Evolutionary conservation across 2,113 vertebrate species (phyloP).

Genomic region (Limanda limanda): DNA sequence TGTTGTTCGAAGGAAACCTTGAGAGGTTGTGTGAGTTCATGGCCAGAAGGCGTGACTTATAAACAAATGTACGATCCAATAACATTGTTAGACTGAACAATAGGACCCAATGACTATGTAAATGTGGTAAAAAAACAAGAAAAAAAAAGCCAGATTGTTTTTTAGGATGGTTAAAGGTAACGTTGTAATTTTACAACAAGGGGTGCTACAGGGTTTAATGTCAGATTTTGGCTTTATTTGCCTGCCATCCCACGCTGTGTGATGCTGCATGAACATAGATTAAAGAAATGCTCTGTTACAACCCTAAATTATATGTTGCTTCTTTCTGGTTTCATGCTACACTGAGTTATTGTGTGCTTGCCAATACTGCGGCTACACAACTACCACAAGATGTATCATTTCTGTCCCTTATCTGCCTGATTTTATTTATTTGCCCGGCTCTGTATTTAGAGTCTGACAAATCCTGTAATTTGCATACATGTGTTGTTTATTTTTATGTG

Average conservation of each 20-base stretch:
- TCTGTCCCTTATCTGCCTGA: slow-evolving; percentile 46
- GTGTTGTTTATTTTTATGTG: slow-evolving; percentile 70
- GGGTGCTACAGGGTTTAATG: too few species aligned
- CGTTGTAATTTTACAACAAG: too few species aligned
- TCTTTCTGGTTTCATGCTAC: slow-evolving; percentile 26
- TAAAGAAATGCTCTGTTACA: background rate
- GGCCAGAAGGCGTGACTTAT: too few species aligned
- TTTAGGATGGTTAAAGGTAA: too few species aligned
- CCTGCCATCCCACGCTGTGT: rapidly evolving
- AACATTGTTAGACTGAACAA: too few species aligned
- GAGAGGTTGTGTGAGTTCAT: too few species aligned
- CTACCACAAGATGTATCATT: slow-evolving; percentile 41
- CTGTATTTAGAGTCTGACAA: slow-evolving; percentile 66
- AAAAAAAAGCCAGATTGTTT: too few species aligned
- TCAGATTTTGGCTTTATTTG: background rate
- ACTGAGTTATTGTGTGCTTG: slow-evolving; percentile 29
- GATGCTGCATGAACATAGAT: slow-evolving; percentile 6
- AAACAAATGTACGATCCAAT: too few species aligned
- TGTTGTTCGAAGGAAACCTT: too few species aligned
- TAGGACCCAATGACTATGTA: too few species aligned
- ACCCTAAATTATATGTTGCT: slow-evolving; percentile 16
- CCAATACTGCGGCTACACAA: slow-evolving; percentile 21
- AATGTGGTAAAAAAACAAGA: too few species aligned
- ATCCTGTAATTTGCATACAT: slow-evolving; percentile 69
- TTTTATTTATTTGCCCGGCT: slow-evolving; percentile 61